Base-by-base conservation (phyloP, 2,113 vertebrate genomes). In the Periophthalmodon schlosseri region DNA sequence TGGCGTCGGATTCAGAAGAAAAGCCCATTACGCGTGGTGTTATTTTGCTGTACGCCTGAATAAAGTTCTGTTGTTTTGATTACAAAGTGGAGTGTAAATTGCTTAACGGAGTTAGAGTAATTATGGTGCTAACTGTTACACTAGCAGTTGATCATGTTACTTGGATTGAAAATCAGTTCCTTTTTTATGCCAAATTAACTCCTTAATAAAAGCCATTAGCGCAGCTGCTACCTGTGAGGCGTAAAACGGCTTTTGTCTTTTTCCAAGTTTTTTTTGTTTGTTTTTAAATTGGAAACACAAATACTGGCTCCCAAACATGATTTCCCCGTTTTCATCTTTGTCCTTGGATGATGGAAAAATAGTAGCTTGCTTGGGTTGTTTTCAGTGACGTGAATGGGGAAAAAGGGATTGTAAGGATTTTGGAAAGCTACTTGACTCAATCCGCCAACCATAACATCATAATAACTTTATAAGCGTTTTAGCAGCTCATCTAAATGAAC, bases 151-250 rank as follows among this genome's bases (percentile, higher is more conserved):
- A 66, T 82, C 67, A 74, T 76, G 66, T 69, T 78, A 70, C 73
- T 77, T 68, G 73, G 69, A 56, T 75, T 65, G 60, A 74, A 64
- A 72, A 15, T 75, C 64, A 54, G 75, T 63, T 52, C 47, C 47
- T 68, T 72, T 80, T 69, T 54, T 71, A 65, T 23, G 75, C 76
- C 50, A 83, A 79, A 76, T 76, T 16, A 61, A 15, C 44, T 68
- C 65, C 57, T 80, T 82, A 80, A 78, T 83, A 77, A 84, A 84
- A 36, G 36, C 68, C 70, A 84, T 75, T 80, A 68, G 68, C 68
- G 68, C 61, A 69, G 49, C 73, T 75, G 61, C 33, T 74, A 69
- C 67, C 64, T 75, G 50, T 28, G 18, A 76, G 66, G 52, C 49
- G 20, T 39, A 24, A 33, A n/a, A 74, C 58, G 47, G 49, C 44